Conservation (phyloP, 2,113 vertebrate species). For the Mystacornis crossleyi region DNA sequence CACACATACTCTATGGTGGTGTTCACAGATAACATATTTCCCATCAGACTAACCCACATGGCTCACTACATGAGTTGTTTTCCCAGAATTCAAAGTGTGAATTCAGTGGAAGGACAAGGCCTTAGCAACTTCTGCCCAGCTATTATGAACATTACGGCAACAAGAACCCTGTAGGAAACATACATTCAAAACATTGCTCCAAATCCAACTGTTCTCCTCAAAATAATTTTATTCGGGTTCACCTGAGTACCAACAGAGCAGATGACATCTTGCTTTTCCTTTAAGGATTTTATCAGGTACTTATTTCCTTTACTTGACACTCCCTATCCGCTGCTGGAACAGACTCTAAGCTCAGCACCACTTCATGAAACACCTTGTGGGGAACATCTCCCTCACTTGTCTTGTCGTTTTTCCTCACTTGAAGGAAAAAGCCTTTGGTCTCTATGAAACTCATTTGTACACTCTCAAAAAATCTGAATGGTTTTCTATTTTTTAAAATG, state of each 20-base stretch:
- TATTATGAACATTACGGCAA: background rate
- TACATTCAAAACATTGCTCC: background rate
- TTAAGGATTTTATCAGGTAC: background rate
- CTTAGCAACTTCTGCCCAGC: background rate
- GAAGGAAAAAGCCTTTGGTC: background rate
- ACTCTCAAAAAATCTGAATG: background rate
- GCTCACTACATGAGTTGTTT: background rate
- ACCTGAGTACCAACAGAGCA: background rate
- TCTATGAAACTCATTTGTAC: background rate
- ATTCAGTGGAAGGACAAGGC: background rate
- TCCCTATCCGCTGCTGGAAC: background rate
- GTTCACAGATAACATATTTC: background rate
- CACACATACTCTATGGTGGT: background rate
- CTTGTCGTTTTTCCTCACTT: background rate
- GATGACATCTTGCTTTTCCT: background rate
- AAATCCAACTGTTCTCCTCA: background rate
- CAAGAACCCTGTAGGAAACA: background rate
- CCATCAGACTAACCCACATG: background rate
- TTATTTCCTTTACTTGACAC: background rate
- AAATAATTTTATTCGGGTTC: background rate
- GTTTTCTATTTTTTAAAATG: background rate
- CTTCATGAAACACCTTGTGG: background rate
- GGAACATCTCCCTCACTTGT: background rate
- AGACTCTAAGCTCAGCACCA: background rate
- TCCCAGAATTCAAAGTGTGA: background rate